Base-by-base conservation (phyloP, 2,888 invertebrate genomes). In the Chloroclysta siterata region DNA sequence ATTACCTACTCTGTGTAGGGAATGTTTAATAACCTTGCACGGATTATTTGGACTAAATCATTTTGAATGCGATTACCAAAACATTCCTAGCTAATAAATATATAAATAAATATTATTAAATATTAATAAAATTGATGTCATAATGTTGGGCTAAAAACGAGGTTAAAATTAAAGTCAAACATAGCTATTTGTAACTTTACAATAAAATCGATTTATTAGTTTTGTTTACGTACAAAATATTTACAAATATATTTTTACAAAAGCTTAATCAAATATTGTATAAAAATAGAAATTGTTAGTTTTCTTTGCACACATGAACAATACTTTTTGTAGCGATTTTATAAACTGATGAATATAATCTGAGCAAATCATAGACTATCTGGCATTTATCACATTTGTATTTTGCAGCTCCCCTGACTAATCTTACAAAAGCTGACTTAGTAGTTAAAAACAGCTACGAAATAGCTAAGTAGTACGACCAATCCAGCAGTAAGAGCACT, bases 401-500 rank as follows among this genome's bases (percentile, higher is more conserved):
- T 39, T 36, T 0, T 39, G 11, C 33, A 33, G 8, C 11, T 39
- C 6, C 1, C 11, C 11, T 11, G 36, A 11, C 36, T 39, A 39
- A 10, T 11, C 6, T 11, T 17, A 44, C 10, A 15, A 17, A 17
- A 4, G 22, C 17, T 2, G 5, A 36, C 11, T 76, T 71, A 80
- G 59, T 77, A 29, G 58, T 80, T 79, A 14, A 82, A 73, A 11
- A 87, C n/a, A 3, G 84, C 70, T 1, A 84, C 60, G 7, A 83
- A 13, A 28, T 84, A 42, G 11, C 87, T 85, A 7, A 88, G 41
- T 0, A 87, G 15, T 0, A 91, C 57, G 1, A 88, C 33, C 0
- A 88, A 50, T 33, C 85, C 72, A 14, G 88, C 84, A 0, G 83
- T 79, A 1, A 89, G 13, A 0, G 77, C 65, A 7, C 58, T 73